Base-by-base conservation (phyloP, 2,113 vertebrate genomes). In the Platysteira castanea region DNA sequence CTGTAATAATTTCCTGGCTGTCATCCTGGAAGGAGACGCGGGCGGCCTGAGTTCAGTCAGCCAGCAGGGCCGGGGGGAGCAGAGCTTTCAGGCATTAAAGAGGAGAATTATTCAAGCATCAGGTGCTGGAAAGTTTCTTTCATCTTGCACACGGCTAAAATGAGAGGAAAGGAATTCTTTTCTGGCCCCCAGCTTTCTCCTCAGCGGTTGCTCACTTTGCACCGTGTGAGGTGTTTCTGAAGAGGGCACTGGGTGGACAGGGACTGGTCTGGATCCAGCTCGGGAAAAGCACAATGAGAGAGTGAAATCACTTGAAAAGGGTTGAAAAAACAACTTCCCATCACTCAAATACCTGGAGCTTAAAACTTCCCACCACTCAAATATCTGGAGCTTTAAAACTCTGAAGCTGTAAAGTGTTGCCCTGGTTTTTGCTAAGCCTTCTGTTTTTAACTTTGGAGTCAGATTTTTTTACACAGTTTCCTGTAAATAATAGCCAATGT, bases 1-100 rank as follows among this genome's bases (percentile, higher is more conserved):
- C 87, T 76, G 53, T 64, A 96, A 96, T 95, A 91, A 97, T 96
- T 97, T 95, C 94, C 92, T 96, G 92, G 81, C 94, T 96, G 94
- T 94, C 93, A 89, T 93, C 94, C 88, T 91, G 88, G 92, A 95
- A 97, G 90, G 69, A 96, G 95, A 96, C 4, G 0, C 70, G 84
- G 80, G 79, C 89, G 89, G 86, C 1, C 0, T 31, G 76, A 93
- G 84, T 53, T 90, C 93, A 93, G 84, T 33, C 74, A 94, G 87
- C 76, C 92, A 93, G 93, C 77, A 67, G 96, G 89, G 76, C 42
- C 0, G 69, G 89, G 95, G 78, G 83, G 69, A 93, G 79, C 63
- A 78, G 88, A 81, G 81, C 87, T 95, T 82, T 86, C 82, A 77
- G 87, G 65, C 94, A 83, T 74, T 95, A 89, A 93, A 81, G 73